A percentile compares a stretch with the other conserved stretches of the same genome.
phyloP scores from a whole-genome alignment of 2,113 vertebrate species.

The Sula dactylatra region DNA sequence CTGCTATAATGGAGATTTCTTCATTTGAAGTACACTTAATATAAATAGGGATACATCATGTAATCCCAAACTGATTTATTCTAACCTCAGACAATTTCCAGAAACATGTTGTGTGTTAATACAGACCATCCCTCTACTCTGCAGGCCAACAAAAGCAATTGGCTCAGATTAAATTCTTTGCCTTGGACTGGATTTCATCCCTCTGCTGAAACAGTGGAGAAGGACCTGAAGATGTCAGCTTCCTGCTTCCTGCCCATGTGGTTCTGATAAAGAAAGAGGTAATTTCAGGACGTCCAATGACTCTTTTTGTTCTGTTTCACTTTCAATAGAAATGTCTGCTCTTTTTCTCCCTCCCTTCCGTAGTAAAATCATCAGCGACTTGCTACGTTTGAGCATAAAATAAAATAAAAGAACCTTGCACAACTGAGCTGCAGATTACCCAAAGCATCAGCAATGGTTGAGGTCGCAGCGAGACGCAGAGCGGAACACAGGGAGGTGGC shows the following conservation, averaged over 20 bases:
- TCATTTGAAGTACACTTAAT: not conserved
- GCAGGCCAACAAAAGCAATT: constrained; percentile 35
- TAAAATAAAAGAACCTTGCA: not conserved
- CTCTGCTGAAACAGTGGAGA: not conserved
- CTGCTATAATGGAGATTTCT: not conserved
- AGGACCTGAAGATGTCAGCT: constrained; percentile 27
- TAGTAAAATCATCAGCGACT: not conserved
- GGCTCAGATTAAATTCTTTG: not conserved
- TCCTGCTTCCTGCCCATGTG: constrained; percentile 43
- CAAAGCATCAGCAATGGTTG: not conserved
- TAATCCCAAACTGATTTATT: constrained; percentile 10
- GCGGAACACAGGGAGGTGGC: not conserved
- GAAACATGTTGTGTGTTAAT: constrained; percentile 11
- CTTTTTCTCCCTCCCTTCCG: not conserved
- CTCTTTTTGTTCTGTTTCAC: not conserved
- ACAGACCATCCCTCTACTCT: not conserved
- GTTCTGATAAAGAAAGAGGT: constrained; percentile 51
- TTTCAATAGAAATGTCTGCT: not conserved
- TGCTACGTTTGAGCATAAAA: not conserved
- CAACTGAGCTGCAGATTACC: fast-evolving
- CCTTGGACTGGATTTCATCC: not conserved
- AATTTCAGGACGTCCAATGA: constrained; percentile 36
- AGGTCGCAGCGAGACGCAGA: fast-evolving
- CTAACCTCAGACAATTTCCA: constrained; percentile 36
- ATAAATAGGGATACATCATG: not conserved